phyloP scores from a whole-genome alignment of 2,113 vertebrate species.

The Leptocoma aspasia region DNA sequence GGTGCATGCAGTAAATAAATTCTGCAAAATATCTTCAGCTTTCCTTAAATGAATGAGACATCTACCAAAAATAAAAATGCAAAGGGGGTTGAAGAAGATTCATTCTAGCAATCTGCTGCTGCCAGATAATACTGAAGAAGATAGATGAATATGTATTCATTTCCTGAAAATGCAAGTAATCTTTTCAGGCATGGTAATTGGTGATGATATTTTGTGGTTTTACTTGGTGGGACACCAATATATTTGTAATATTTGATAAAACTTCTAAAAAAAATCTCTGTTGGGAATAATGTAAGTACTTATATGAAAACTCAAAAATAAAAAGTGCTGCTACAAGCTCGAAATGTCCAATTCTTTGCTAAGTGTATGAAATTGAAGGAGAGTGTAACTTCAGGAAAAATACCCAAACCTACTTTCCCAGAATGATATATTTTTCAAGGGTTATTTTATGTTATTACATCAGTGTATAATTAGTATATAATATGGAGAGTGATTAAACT shows the following conservation, averaged over 20 bases:
- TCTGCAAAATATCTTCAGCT: not conserved
- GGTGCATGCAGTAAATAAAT: not conserved
- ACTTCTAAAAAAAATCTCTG: not conserved
- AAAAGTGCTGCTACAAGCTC: not conserved
- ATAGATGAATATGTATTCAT: not conserved
- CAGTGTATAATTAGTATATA: not conserved
- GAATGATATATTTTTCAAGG: not conserved
- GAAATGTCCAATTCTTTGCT: not conserved
- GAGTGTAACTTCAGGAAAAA: not conserved
- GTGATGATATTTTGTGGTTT: not conserved
- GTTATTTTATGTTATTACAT: not conserved
- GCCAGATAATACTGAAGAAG: not conserved
- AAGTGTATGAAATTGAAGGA: not conserved
- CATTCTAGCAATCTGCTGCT: not conserved
- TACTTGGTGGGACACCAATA: not conserved
- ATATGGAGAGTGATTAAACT: not conserved
- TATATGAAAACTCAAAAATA: not conserved
- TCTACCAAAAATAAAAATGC: not conserved
- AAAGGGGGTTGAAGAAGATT: not conserved
- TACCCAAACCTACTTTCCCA: not conserved
- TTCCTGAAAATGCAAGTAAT: not conserved
- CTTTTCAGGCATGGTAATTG: not conserved
- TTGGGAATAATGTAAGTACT: not conserved
- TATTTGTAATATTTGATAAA: not conserved
- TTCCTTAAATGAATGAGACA: not conserved